phyloP scores from a whole-genome alignment of 1,140 invertebrate genomes.

The Aphidius ervi region DNA sequence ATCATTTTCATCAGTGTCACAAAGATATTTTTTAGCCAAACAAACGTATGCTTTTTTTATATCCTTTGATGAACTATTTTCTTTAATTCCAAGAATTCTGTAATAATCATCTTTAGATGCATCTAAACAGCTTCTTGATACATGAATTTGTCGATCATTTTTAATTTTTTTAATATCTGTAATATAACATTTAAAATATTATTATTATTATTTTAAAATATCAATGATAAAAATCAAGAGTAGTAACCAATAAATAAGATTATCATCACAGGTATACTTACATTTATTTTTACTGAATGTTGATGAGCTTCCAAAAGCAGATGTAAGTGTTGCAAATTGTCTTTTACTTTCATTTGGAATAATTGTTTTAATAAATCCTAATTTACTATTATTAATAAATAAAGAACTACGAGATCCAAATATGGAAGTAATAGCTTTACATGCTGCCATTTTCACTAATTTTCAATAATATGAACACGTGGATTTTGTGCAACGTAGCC shows the following conservation, averaged over 20 bases:
- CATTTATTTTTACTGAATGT: neutral
- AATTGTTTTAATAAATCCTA: conserved; percentile 30
- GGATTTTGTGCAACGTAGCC: no score
- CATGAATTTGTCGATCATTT: conserved; percentile 51
- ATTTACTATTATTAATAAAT: conserved; percentile 39
- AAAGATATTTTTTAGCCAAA: conserved; percentile 97
- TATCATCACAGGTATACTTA: neutral
- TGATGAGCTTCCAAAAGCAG: conserved; percentile 31
- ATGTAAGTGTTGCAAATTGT: conserved; percentile 25
- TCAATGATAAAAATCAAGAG: neutral
- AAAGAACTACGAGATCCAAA: conserved; percentile 40
- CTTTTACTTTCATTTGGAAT: conserved; percentile 31
- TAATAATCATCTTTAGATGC: conserved; percentile 76
- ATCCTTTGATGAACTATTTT: conserved; percentile 85
- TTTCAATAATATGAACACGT: conserved; percentile 35
- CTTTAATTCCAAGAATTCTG: conserved; percentile 86
- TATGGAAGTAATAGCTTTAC: conserved; percentile 44
- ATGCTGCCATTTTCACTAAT: conserved; percentile 48
- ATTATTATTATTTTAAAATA: neutral
- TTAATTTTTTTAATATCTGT: conserved; percentile 29
- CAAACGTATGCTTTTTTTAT: conserved; percentile 99
- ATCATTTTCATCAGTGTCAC: conserved; percentile 97
- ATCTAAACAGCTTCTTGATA: conserved; percentile 44
- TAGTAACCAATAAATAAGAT: conserved; percentile 9
- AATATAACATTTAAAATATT: conserved; percentile 16